A percentile compares a stretch with the other conserved stretches of the same genome.
Evolutionary conservation across 1,140 invertebrate species (phyloP).

Genomic region (Hermatobates lingyangjiaoensis): DNA sequence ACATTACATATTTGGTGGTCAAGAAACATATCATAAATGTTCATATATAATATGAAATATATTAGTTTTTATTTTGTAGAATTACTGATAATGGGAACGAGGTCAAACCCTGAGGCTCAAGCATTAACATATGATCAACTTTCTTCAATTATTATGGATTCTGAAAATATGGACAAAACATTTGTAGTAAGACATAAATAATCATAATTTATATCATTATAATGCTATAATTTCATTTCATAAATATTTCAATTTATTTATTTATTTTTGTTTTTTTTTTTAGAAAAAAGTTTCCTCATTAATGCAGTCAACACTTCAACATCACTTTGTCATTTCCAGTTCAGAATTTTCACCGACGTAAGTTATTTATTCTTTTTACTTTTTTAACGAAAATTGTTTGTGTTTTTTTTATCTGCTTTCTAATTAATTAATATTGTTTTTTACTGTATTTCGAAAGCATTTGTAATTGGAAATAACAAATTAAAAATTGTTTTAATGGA

Average conservation of each 20-base stretch:
- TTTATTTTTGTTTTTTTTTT: constrained; percentile 6
- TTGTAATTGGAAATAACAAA: too few relatives aligned
- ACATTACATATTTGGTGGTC: too few relatives aligned
- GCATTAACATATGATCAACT: constrained; percentile 56
- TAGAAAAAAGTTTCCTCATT: constrained; percentile 17
- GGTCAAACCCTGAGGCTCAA: constrained; percentile 24
- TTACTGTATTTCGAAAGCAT: too few relatives aligned
- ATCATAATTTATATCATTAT: background rate
- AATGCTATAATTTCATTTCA: background rate
- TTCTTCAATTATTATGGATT: constrained; percentile 31
- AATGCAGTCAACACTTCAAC: constrained; percentile 17
- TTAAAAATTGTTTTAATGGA: too few relatives aligned
- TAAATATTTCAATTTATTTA: constrained; percentile 1
- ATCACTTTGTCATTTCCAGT: constrained; percentile 16
- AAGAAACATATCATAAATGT: too few relatives aligned
- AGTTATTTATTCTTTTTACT: background rate
- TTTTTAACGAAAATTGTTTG: background rate
- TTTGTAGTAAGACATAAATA: constrained; percentile 14
- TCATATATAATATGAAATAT: too few relatives aligned
- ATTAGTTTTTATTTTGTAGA: constrained; percentile 20
- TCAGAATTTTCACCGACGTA: constrained; percentile 15
- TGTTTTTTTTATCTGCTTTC: too few relatives aligned
- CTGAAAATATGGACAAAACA: constrained; percentile 28
- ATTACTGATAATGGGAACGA: constrained; percentile 22
- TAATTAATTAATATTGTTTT: too few relatives aligned